Evolutionary conservation across 2,797 vertebrate genomes (phyloP).

Genomic region (Erpetoichthys calabaricus): DNA sequence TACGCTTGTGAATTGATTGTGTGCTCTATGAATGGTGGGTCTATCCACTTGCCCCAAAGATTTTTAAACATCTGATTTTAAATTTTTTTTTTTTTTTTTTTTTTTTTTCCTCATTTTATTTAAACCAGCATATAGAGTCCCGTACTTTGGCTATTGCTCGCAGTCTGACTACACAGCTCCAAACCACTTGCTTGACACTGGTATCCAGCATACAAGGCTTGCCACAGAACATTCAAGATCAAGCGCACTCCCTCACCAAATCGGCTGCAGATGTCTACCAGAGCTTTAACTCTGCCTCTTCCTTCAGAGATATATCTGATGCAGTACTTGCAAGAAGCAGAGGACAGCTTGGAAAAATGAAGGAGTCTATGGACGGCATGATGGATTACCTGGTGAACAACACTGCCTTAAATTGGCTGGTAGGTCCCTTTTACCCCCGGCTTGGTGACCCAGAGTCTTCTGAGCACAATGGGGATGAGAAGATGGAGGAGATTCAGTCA

Average conservation of each 20-base stretch:
- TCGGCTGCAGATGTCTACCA: slow-evolving; percentile 58
- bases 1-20: too few species aligned
- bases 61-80: too few species aligned
- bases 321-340: slow-evolving; percentile 51
- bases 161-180: slow-evolving; percentile 74
- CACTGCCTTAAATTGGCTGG: slow-evolving; percentile 92
- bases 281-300: slow-evolving; percentile 48
- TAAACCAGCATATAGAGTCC: slow-evolving; percentile 64
- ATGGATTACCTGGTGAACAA: slow-evolving; percentile 94
- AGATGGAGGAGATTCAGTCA: neutral
- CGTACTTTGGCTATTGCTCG: slow-evolving; percentile 61
- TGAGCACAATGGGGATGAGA: slow-evolving; percentile 19
- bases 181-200: slow-evolving; percentile 71
- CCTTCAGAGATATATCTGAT: slow-evolving; percentile 61
- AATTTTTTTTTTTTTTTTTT: neutral
- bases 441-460: slow-evolving; percentile 9
- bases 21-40: too few species aligned
- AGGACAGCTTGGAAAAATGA: slow-evolving; percentile 66
- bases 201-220: slow-evolving; percentile 65
- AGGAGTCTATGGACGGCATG: slow-evolving; percentile 69
- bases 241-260: slow-evolving; percentile 47
- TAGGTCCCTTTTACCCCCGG: slow-evolving; percentile 84
- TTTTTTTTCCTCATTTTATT: slow-evolving; percentile 1
- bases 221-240: slow-evolving; percentile 72
- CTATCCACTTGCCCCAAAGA: too few species aligned